Base-by-base conservation (phyloP, 2,888 invertebrate species). In the Hirtodrosophila histrioides region DNA sequence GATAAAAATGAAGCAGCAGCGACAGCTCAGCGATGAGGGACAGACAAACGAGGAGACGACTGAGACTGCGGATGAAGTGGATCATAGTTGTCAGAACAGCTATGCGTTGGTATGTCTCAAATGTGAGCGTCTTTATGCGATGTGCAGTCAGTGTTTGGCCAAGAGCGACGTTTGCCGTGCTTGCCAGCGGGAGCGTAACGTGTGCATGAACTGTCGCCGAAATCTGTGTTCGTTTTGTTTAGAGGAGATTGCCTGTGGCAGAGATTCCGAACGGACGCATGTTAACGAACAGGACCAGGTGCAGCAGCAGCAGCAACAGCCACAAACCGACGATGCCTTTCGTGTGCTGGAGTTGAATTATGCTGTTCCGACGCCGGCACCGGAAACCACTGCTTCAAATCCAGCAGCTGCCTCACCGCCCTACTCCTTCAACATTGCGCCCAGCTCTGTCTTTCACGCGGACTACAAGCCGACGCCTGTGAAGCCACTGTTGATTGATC, bases 151-250 rank as follows among this genome's bases (percentile, higher is more conserved):
- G n/a, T 91, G 90, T 33, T 60, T 90, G 60, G 77, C 69, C 24
- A 86, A 88, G 61, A 88, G 72, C 10, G 89, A 87, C 58, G 81
- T 86, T 4, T 91, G 91, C 33, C 78, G 79, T 1, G 85, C 89
- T 24, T 91, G 91, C 46, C 88, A 90, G 58, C 83, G 77, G 3
- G 88, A 89, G 50, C 85, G 89, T n/a, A 90, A 90, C 73, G 85
- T 89, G 23, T 91, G 91, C 69, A 82, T 88, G 78, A 88, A 81
- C 35, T 91, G 91, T 35, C 79, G 90, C 3, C 81, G 86, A 8
- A 89, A 87, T 44, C 65, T 90, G 66, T 91, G 91, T 46, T 81
- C 89, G 1, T 88, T 89, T 65, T 91, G 91, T 41, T 66, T 90
- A 5, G 89, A 89, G n/a, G 84, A 89, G 63, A 72, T 89, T 6